Evolutionary conservation across 2,888 invertebrate species (phyloP), one percentile per base, ranked within the genome.

Genomic region (Epinotia demarniana): DNA sequence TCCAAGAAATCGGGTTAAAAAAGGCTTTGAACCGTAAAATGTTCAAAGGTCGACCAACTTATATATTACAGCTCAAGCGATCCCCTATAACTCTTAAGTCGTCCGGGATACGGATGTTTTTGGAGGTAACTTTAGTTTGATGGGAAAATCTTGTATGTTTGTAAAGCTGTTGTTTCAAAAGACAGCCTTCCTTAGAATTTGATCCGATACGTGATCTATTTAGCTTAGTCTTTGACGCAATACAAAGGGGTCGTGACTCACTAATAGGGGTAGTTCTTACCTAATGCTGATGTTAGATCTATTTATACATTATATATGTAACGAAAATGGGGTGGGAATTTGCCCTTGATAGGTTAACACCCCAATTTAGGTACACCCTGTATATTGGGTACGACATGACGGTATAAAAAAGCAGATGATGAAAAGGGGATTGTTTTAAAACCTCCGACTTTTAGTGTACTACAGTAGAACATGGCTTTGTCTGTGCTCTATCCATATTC

Each of bases 1-100:
- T 70, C 73, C n/a, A 57, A 71, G 64, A 71, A 75, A 75, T 75
- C 64, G 60, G 70, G 75, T 75, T 70, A 75, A 75, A 71, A 75
- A 66, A 70, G 64, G 70, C 64, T 61, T 70, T 64, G 70, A 60
- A 43, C 64, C 75, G 70, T 71, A 53, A 71, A 75, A 71, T 75
- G 53, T 55, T 61, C 60, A 75, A 75, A 75, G 75, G 75, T 75
- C 60, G 70, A 43, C 63, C 39, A 66, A 33, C 9, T 46, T 68
- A 19, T 4, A 19, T 4, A 6, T 12, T 13, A n/a, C 11, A 60
- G 39, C 11, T 53, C 23, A 13, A 11, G 23, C 27, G 0, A 49
- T 43, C 39, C 12, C 12, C 1, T 39, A 9, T 39, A 23, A 23
- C 6, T 39, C 64, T 71, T 60, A 71, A 33, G 11, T 8, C 5